phyloP scores from a whole-genome alignment of 2,797 vertebrate genomes.

The Luscinia luscinia region DNA sequence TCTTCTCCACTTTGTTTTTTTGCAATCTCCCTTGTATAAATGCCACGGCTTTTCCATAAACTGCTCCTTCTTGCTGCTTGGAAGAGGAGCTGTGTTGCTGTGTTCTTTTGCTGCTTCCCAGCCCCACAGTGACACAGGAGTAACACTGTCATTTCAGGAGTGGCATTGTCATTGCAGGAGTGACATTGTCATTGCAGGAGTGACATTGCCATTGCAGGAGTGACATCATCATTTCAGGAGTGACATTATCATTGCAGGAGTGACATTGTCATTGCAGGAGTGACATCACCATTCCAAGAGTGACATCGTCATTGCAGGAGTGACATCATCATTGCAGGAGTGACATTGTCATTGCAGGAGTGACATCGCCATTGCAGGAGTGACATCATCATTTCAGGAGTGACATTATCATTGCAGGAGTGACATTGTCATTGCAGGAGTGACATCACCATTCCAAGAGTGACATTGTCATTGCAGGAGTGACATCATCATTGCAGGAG shows the following conservation, averaged over 20 bases:
- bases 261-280: neutral
- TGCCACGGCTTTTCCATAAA: too few species aligned
- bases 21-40: too few species aligned
- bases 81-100: too few species aligned
- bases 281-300: too few species aligned
- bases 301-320: too few species aligned
- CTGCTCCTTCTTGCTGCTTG: too few species aligned
- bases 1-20: too few species aligned
- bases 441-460: neutral
- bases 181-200: neutral
- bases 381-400: neutral
- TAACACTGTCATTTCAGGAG: rapidly evolving
- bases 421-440: neutral
- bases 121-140: too few species aligned
- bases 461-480: neutral
- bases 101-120: too few species aligned
- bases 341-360: too few species aligned
- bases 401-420: neutral
- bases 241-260: neutral
- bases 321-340: too few species aligned
- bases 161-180: too few species aligned
- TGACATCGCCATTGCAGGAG: neutral
- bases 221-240: neutral
- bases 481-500: neutral
- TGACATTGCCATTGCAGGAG: rapidly evolving